Conservation (phyloP, 2,797 vertebrate species). For the Lemur catta region DNA sequence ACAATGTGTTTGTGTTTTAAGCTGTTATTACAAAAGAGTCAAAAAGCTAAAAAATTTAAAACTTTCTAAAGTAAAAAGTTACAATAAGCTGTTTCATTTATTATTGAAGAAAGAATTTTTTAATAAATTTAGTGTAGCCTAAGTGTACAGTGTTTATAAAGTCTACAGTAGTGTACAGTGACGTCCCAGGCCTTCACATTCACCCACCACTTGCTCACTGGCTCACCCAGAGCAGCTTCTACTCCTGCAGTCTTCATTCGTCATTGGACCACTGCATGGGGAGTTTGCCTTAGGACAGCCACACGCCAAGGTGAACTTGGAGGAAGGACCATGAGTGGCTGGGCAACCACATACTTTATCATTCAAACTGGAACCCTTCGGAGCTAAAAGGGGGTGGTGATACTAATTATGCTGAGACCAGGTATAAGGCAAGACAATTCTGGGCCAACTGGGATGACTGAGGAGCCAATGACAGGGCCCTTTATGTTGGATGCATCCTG, state of each 20-base stretch:
- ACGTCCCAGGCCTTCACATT: accelerated
- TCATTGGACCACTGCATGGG: background rate
- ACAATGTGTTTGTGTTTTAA: background rate
- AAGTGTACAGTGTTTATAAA: background rate
- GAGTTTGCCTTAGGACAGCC: background rate
- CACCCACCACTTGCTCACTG: background rate
- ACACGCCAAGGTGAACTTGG: background rate
- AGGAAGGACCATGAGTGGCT: background rate
- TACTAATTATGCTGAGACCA: background rate
- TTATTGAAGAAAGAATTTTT: background rate
- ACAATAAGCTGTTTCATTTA: background rate
- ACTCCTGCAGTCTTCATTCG: background rate
- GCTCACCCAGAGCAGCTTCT: background rate
- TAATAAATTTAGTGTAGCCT: background rate
- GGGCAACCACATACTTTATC: background rate
- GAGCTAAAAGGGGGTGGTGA: background rate
- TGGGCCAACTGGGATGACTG: background rate
- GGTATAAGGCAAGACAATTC: background rate
- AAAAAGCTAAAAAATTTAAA: background rate
- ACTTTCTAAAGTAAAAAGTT: background rate
- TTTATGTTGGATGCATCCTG: background rate
- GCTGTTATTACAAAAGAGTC: background rate
- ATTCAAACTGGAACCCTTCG: background rate
- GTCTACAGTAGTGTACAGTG: background rate
- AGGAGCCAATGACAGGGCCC: background rate